A percentile compares a stretch with the other conserved stretches of the same genome.
Evolutionary conservation across 2,888 invertebrate genomes (phyloP).

Genomic region (Drosophila tripunctata): DNA sequence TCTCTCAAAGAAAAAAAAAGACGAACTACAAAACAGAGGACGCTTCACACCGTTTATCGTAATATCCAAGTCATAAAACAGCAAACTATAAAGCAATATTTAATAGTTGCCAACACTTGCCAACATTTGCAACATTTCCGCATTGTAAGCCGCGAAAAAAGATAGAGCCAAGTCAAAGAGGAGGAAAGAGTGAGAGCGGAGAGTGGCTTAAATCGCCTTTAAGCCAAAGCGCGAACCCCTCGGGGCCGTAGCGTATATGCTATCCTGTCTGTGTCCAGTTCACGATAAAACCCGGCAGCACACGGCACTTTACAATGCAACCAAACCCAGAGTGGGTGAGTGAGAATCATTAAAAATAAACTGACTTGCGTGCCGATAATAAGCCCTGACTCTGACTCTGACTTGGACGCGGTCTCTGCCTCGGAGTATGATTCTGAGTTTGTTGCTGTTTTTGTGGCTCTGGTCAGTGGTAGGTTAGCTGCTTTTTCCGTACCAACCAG

Average conservation of each 20-base stretch:
- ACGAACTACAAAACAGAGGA: background rate
- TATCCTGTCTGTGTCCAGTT: constrained; percentile 38
- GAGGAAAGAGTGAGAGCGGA: background rate
- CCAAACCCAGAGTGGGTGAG: constrained; percentile 66
- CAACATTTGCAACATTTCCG: constrained; percentile 73
- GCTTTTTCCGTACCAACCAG: background rate
- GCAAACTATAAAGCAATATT: constrained; percentile 64
- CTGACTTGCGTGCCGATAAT: constrained; percentile 82
- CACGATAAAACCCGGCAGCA: constrained; percentile 22
- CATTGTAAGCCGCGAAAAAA: constrained; percentile 51
- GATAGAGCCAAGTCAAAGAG: background rate
- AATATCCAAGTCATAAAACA: constrained; percentile 57
- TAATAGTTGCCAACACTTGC: constrained; percentile 74
- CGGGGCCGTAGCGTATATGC: constrained; percentile 18
- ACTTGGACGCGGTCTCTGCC: background rate
- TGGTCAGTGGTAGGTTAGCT: constrained; percentile 3
- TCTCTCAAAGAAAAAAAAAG: constrained; percentile 1
- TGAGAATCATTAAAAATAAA: constrained; percentile 82
- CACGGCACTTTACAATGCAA: constrained; percentile 7
- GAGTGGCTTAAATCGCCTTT: constrained; percentile 33
- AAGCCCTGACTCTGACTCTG: constrained; percentile 53
- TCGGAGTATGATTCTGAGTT: constrained; percentile 18
- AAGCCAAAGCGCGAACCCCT: constrained; percentile 39
- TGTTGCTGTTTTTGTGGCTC: constrained; percentile 9
- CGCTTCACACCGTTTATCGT: constrained; percentile 60